Percentiles rank a stretch among this genome's conserved stretches.
These are phyloP conservation scores for Camponotus vicinus DNA, from an alignment of 1,140 invertebrate species.

Conservation along the genomic window DNA sequence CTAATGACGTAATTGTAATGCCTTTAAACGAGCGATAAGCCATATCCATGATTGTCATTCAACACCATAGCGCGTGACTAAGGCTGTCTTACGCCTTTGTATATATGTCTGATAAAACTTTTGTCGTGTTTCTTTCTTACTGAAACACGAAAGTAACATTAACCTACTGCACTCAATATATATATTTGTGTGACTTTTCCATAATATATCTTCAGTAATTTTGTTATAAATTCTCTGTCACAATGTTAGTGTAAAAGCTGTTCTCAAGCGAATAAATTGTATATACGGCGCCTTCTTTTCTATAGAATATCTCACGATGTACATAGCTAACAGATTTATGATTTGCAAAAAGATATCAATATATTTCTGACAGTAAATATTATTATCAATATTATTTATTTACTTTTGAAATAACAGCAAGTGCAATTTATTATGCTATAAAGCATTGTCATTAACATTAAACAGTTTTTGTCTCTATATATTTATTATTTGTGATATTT, in stretches of 20 bases:
- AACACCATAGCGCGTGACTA: slow-evolving; percentile 25
- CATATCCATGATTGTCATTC: slow-evolving; percentile 20
- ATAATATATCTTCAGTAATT: slow-evolving; percentile 18
- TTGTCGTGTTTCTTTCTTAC: slow-evolving; percentile 49
- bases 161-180: slow-evolving; percentile 51
- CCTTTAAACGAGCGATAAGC: slow-evolving; percentile 24
- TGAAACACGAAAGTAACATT: slow-evolving; percentile 49
- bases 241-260: not conserved
- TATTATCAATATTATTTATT: not conserved
- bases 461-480: not conserved
- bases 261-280: slow-evolving; percentile 28
- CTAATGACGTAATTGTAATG: slow-evolving; percentile 23
- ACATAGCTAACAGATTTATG: slow-evolving; percentile 23
- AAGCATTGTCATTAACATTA: not conserved
- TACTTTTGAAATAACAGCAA: not conserved
- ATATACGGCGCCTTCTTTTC: too few relatives aligned
- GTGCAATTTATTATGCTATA: too few relatives aligned
- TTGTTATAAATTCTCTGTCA: slow-evolving; percentile 22
- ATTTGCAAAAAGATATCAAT: not conserved
- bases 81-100: not conserved
- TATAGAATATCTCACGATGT: not conserved
- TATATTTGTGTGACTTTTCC: slow-evolving; percentile 39
- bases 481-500: not conserved
- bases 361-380: not conserved
- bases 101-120: slow-evolving; percentile 21